phyloP scores from a whole-genome alignment of 2,888 invertebrate species.

The Nymphalis c-album region DNA sequence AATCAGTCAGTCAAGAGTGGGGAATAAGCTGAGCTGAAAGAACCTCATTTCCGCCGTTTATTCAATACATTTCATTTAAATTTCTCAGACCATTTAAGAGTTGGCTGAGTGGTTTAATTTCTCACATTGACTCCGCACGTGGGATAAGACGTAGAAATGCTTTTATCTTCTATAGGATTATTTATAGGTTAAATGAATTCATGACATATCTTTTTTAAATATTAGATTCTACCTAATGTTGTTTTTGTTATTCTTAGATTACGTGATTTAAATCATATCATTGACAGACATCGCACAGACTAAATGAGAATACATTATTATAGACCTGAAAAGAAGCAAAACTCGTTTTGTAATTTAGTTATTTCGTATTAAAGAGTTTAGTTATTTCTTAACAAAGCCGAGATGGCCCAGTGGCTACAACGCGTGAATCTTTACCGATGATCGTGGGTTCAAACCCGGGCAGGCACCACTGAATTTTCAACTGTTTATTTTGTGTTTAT shows the following conservation, averaged over 20 bases:
- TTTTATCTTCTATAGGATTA: constrained; percentile 42
- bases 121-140: constrained; percentile 64
- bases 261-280: too few species aligned
- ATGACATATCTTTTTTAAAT: background rate
- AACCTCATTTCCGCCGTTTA: constrained; percentile 78
- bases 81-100: constrained; percentile 65
- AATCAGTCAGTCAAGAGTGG: constrained; percentile 68
- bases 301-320: too few species aligned
- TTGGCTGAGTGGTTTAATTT: constrained; percentile 68
- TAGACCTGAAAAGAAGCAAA: too few species aligned
- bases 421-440: too few species aligned
- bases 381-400: too few species aligned
- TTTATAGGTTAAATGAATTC: constrained; percentile 2
- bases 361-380: too few species aligned
- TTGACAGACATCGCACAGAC: too few species aligned
- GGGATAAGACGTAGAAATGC: constrained; percentile 65
- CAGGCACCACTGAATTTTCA: too few species aligned
- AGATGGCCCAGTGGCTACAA: too few species aligned
- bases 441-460: too few species aligned
- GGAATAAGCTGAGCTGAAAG: constrained; percentile 68
- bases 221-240: background rate
- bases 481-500: too few species aligned
- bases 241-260: background rate
- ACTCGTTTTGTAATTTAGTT: too few species aligned
- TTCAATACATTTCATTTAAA: constrained; percentile 80